Evolutionary conservation across 2,888 invertebrate species (phyloP).

Genomic region (Rhabditoides inermis): DNA sequence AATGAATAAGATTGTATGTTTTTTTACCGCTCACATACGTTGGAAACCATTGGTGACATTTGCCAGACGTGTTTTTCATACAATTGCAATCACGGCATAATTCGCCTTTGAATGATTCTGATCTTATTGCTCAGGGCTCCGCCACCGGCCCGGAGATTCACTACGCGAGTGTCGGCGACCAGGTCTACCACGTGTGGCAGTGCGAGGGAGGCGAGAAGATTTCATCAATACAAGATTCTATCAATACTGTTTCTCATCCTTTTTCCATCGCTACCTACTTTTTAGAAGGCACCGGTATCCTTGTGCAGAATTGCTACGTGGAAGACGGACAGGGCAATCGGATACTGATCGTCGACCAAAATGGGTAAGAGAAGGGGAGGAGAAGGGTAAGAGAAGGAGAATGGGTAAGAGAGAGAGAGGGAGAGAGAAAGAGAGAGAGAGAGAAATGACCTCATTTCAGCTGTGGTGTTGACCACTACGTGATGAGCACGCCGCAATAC

Average conservation of each 20-base stretch:
- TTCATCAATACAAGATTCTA: not conserved
- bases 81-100: too few species aligned
- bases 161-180: conserved; percentile 48
- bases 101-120: too few species aligned
- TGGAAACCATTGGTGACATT: too few species aligned
- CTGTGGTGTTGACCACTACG: conserved; percentile 50
- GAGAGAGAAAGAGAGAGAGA: too few species aligned
- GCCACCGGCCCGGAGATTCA: conserved; percentile 46
- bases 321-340: conserved; percentile 50
- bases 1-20: too few species aligned
- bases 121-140: too few species aligned
- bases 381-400: too few species aligned
- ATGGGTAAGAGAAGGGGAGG: too few species aligned
- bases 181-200: conserved; percentile 49
- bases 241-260: too few species aligned
- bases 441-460: conserved; percentile 15
- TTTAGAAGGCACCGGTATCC: conserved; percentile 44
- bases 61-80: too few species aligned
- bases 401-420: too few species aligned
- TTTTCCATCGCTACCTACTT: not conserved
- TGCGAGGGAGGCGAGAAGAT: conserved; percentile 36
- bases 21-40: too few species aligned
- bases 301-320: conserved; percentile 52
- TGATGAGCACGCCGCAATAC: conserved; percentile 48
- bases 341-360: conserved; percentile 51